Evolutionary conservation across 2,888 invertebrate species (phyloP).

Genomic region (Caenorhabditis wallacei): DNA sequence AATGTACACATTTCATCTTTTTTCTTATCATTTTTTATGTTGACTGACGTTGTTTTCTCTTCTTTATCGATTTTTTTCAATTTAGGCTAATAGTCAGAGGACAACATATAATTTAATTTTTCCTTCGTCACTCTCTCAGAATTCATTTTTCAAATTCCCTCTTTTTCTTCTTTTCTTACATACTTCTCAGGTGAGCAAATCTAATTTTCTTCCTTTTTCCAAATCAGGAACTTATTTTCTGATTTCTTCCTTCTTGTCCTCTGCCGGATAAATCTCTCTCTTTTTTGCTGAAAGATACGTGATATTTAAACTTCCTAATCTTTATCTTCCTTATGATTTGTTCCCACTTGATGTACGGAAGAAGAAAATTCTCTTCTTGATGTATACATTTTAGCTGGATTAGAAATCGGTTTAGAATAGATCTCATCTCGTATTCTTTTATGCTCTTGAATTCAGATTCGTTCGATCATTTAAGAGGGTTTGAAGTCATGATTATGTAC

Average conservation of each 20-base stretch:
- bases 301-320: background rate
- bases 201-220: slow-evolving; percentile 1
- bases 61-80: background rate
- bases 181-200: slow-evolving; percentile 8
- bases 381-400: background rate
- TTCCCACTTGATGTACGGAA: background rate
- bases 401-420: too few species aligned
- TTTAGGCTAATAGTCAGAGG: background rate
- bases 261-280: background rate
- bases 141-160: background rate
- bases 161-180: background rate
- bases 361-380: background rate
- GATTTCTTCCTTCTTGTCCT: background rate
- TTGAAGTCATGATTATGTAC: too few species aligned
- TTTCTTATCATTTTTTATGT: slow-evolving; percentile 1
- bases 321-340: background rate
- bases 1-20: background rate
- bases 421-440: too few species aligned
- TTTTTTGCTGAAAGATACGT: background rate
- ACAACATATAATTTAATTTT: background rate
- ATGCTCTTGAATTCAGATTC: too few species aligned
- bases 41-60: slow-evolving; percentile 6
- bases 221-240: slow-evolving; percentile 4
- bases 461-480: too few species aligned
- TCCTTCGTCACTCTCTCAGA: background rate